Conservation (phyloP, 2,113 vertebrate species). For the Stercorarius parasiticus region DNA sequence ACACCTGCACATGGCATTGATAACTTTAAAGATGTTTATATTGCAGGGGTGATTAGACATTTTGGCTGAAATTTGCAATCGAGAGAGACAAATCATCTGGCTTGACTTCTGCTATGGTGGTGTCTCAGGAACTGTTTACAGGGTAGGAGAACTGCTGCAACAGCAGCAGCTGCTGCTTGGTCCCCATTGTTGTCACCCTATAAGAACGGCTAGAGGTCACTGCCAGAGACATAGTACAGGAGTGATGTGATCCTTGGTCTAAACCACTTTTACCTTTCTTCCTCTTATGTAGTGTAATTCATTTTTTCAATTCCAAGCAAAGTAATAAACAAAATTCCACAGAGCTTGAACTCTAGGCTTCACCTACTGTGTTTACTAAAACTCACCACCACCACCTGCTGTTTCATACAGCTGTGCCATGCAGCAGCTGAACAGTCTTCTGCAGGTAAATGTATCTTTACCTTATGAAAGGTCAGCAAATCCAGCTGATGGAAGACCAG, state of each 20-base stretch:
- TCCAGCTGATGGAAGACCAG: neutral
- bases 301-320: neutral
- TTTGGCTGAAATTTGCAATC: neutral
- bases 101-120: neutral
- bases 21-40: neutral
- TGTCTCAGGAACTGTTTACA: neutral
- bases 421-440: neutral
- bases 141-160: neutral
- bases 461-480: neutral
- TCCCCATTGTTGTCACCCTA: accelerated
- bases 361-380: neutral
- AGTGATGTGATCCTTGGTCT: neutral
- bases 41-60: neutral
- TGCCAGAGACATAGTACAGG: neutral
- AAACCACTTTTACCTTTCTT: neutral
- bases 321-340: neutral
- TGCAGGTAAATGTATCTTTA: neutral
- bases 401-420: neutral
- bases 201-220: neutral
- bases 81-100: neutral
- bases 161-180: neutral
- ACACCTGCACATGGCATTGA: neutral
- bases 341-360: neutral
- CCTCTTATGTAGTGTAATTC: neutral
- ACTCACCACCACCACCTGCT: neutral